These are phyloP conservation scores for Pelecanus crispus DNA, from an alignment of 2,113 vertebrate genomes.

Conservation along the genomic window DNA sequence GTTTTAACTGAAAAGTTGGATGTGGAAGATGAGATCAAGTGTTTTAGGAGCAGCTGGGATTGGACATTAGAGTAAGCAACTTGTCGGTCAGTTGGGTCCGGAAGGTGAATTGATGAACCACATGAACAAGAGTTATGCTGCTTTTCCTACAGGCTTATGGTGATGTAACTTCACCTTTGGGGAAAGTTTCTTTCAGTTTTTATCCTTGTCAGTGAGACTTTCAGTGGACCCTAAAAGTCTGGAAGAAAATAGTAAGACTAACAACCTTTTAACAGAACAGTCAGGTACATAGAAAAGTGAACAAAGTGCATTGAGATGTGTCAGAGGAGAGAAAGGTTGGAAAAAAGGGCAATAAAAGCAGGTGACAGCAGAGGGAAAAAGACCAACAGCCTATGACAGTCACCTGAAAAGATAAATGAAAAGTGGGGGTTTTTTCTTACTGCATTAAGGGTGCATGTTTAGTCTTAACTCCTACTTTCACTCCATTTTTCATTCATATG, in stretches of 20 bases:
- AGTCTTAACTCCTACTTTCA: neutral
- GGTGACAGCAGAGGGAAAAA: neutral
- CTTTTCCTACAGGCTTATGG: neutral
- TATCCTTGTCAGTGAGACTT: neutral
- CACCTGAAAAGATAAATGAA: neutral
- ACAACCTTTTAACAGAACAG: neutral
- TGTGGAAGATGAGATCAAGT: neutral
- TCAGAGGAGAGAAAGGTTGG: neutral
- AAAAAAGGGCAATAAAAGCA: neutral
- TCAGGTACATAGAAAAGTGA: neutral
- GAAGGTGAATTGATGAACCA: neutral
- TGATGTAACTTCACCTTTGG: neutral
- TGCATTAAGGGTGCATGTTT: neutral
- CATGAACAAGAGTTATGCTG: neutral
- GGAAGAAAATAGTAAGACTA: neutral
- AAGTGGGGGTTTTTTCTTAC: neutral
- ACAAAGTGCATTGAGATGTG: neutral
- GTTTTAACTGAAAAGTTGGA: neutral
- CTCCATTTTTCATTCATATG: neutral
- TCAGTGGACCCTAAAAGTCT: neutral
- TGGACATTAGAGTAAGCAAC: neutral
- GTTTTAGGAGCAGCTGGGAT: neutral
- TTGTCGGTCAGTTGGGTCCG: neutral
- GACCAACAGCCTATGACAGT: neutral
- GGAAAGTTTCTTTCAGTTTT: neutral